A percentile compares a stretch with the other conserved stretches of the same genome.
Conservation (phyloP, 2,888 invertebrate species). For the Andrena praecox region DNA sequence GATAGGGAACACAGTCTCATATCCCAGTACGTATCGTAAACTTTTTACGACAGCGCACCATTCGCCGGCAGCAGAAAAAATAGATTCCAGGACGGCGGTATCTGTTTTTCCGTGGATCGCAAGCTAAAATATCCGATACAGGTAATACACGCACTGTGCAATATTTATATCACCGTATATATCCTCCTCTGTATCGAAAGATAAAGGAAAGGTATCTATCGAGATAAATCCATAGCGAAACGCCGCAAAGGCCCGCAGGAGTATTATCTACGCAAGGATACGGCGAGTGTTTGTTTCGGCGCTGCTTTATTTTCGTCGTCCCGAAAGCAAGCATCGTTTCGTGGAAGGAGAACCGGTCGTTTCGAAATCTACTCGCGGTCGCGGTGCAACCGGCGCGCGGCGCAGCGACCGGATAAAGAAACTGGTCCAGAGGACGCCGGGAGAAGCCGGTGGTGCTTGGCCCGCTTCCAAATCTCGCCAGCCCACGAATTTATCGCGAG, state of each 20-base stretch:
- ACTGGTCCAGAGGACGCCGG: slow-evolving; percentile 68
- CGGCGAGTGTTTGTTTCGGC: slow-evolving; percentile 60
- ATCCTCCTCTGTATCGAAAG: not conserved
- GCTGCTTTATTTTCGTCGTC: slow-evolving; percentile 73
- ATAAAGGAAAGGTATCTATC: not conserved
- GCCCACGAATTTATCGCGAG: slow-evolving; percentile 62
- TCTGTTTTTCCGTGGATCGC: not conserved
- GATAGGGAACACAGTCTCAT: slow-evolving; percentile 26
- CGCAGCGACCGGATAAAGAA: slow-evolving; percentile 67
- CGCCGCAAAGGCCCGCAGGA: slow-evolving; percentile 44
- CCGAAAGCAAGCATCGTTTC: slow-evolving; percentile 60
- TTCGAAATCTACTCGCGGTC: slow-evolving; percentile 71
- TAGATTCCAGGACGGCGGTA: slow-evolving; percentile 1
- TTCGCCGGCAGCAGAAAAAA: slow-evolving; percentile 11
- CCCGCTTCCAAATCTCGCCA: slow-evolving; percentile 63
- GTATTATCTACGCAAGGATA: slow-evolving; percentile 70
- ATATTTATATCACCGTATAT: too few relatives aligned
- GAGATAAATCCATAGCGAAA: not conserved
- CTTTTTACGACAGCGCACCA: slow-evolving; percentile 8
- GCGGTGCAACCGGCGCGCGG: slow-evolving; percentile 36
- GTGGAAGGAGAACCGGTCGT: slow-evolving; percentile 73
- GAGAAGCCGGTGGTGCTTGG: slow-evolving; percentile 69
- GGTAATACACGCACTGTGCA: too few relatives aligned
- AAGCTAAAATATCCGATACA: too few relatives aligned
- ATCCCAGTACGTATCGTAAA: slow-evolving; percentile 14